phyloP scores from a whole-genome alignment of 2,113 vertebrate species.

The Oncorhynchus gorbuscha region DNA sequence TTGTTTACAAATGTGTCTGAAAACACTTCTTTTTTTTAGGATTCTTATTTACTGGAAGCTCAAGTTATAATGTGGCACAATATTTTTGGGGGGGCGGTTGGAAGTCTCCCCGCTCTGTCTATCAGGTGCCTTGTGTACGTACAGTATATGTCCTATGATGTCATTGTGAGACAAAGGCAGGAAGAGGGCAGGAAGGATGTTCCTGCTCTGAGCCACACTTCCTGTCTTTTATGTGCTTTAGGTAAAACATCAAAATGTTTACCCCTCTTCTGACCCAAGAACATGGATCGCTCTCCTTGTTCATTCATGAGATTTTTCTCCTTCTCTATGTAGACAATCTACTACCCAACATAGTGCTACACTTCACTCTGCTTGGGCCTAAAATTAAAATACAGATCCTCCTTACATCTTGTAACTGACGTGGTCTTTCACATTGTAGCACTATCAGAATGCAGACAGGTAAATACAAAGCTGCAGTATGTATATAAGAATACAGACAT shows the following conservation, averaged over 20 bases:
- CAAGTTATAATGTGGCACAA: too few species aligned
- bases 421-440: background rate
- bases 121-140: conserved; percentile 49
- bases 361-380: background rate
- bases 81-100: background rate
- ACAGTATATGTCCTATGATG: conserved; percentile 55
- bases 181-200: conserved; percentile 62
- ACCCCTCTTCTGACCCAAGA: conserved; percentile 8
- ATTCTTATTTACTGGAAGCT: background rate
- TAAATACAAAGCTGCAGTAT: background rate
- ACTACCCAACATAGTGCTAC: background rate
- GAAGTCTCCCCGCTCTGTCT: background rate
- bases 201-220: conserved; percentile 51
- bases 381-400: background rate
- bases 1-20: background rate
- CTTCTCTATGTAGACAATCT: too few species aligned
- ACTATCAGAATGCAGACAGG: background rate
- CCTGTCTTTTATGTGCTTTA: conserved; percentile 31
- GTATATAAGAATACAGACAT: background rate
- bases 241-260: conserved; percentile 25
- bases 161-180: conserved; percentile 66
- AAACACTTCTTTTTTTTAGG: background rate
- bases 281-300: conserved; percentile 18
- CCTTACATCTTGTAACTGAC: background rate
- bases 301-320: background rate